These are phyloP conservation scores for Porites lutea DNA, from an alignment of 64 coral and sea anemone genomes.

Conservation along the genomic window DNA sequence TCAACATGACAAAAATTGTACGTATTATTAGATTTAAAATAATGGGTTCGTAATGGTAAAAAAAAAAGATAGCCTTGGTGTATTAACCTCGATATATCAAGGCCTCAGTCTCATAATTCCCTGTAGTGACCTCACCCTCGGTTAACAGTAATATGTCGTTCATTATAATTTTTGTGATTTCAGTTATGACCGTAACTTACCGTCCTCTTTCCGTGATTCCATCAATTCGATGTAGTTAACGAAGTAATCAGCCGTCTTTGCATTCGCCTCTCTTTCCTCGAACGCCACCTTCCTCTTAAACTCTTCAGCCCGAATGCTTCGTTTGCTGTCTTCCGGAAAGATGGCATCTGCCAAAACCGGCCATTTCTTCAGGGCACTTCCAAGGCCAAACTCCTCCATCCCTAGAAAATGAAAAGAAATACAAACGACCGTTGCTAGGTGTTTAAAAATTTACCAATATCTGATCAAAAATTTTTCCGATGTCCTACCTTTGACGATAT, in stretches of 20 bases:
- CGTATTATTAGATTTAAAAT: too few species aligned
- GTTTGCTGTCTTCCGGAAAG: constrained; percentile 6
- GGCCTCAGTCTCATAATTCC: too few species aligned
- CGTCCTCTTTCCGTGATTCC: constrained; percentile 15
- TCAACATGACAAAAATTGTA: too few species aligned
- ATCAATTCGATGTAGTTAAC: background rate
- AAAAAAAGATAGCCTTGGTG: too few species aligned
- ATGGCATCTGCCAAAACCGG: background rate
- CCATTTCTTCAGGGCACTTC: background rate
- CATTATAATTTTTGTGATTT: constrained; percentile 8
- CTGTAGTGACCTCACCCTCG: too few species aligned
- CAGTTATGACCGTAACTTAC: background rate
- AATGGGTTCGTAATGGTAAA: too few species aligned
- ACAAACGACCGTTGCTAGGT: background rate
- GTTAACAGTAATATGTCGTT: too few species aligned
- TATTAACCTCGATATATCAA: too few species aligned
- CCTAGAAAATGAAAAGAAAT: constrained; percentile 23
- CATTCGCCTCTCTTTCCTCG: constrained; percentile 31
- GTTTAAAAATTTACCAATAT: too few species aligned
- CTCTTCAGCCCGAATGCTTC: background rate
- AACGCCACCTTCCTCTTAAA: constrained; percentile 4
- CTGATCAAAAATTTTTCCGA: too few species aligned
- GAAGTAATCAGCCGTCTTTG: background rate
- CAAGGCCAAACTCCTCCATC: constrained; percentile 41
- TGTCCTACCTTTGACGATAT: constrained; percentile 11